Evolutionary conservation across 2,113 vertebrate genomes (phyloP), one percentile per base, ranked within the genome.

Genomic region (Stercorarius parasiticus): DNA sequence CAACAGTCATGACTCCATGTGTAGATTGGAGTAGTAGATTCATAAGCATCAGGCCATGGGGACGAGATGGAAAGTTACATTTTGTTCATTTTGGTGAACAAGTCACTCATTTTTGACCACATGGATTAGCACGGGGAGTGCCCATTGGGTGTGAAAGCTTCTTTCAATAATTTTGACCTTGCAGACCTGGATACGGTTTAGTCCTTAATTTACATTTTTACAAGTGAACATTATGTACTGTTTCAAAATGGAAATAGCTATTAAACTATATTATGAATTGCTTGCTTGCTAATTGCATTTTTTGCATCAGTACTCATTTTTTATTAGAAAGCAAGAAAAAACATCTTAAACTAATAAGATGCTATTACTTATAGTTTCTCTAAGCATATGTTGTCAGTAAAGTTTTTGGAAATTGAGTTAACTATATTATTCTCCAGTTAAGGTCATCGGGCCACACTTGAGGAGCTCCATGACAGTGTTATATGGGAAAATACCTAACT

Each of bases 281-380:
- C 42, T 87, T 89, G 43, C 30, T 77, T 87, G 52, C 11, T 66
- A 81, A 50, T 56, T 1, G 2, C 22, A 74, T 59, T 93, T 93
- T 90, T 88, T 83, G 83, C 23, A 55, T 52, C n/a, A 82, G 32
- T 26, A 26, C 38, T 92, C 36, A 32, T 30, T 76, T 96, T 88
- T 90, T 11, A 90, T 64, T 81, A 76, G 67, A 64, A 74, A 94
- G 50, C 22, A 96, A 38, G 53, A 70, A 93, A 86, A 88, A 58
- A 1, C 5, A 88, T 18, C 27, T 90, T 70, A 50, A 78, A 73
- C 32, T 90, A 88, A 66, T 36, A 74, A 65, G 16, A 11, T 30
- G 6, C n/a, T 86, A 36, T 36, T 78, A 49, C 30, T 78, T 67
- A 47, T 3, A 81, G 47, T 34, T 93, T 81, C 64, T 93, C 12